Evolutionary conservation across 2,888 invertebrate genomes (phyloP), one percentile per base, ranked within the genome.

Genomic region (Callosobruchus maculatus): DNA sequence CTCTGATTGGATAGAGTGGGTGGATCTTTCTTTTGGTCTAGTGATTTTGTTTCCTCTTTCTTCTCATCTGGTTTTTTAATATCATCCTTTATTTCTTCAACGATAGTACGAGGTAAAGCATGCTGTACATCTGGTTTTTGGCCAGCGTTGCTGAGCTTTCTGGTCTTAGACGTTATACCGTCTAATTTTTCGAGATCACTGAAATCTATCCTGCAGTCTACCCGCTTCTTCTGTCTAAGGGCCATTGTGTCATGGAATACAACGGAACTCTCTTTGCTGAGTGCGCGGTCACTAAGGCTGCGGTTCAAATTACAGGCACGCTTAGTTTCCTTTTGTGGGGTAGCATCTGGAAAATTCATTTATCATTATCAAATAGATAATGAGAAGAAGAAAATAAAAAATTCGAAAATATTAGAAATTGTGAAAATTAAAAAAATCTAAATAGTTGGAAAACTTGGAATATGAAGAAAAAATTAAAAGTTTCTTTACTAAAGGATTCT

Each of bases 211-310:
- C 91, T 89, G 22, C 91, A 89, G 84, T 92, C 90, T 84, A 91
- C 90, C 82, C 88, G 88, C 78, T 88, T 88, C 85, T 91, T 91
- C 18, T 86, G 89, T 80, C 95, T 90, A 80, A 96, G 88, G 22
- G 95, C 93, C 93, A 95, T 96, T 26, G 95, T 95, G 85, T 96
- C 96, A 84, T 93, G 89, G 85, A 94, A 94, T 76, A 89, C 89
- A 13, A 93, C 90, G 72, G 90, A 84, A 66, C 81, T 78, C n/a
- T 82, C 78, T 71, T 83, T 83, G 72, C 83, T 83, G 69, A 78
- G 81, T 20, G 84, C 81, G 18, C 88, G 85, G 73, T 88, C 88
- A 81, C 88, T 88, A 68, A 86, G 82, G 75, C 87, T 87, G 72
- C 88, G 82, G 20, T 86, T 83, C 21, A 89, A 78, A 74, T 20